Evolutionary conservation across 30 jellyfish, hydroid and myxozoan genomes (phyloP).

Genomic region (Rhopilema esculentum): DNA sequence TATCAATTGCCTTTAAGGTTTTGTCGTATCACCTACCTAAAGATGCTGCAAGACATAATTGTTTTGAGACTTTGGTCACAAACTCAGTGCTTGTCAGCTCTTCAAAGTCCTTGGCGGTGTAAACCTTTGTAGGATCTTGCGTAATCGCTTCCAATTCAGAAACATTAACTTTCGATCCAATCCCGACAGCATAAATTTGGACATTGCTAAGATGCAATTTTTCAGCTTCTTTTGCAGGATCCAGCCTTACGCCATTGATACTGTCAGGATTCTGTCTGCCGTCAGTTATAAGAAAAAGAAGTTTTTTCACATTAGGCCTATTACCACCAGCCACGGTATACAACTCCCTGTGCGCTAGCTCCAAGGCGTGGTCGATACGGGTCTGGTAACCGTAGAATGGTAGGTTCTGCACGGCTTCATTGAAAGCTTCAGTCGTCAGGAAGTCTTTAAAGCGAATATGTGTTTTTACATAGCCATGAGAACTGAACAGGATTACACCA

Average conservation of each 20-base stretch:
- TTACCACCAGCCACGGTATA: conserved; percentile 30
- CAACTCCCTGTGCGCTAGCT: conserved; percentile 47
- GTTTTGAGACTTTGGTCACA: conserved; percentile 48
- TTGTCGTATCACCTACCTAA: conserved; percentile 9
- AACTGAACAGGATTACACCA: conserved; percentile 71
- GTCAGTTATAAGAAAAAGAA: conserved; percentile 68
- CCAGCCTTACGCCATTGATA: conserved; percentile 13
- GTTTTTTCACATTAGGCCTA: conserved; percentile 50
- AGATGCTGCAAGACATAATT: conserved; percentile 20
- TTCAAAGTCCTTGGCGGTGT: conserved; percentile 51
- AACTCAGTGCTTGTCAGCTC: conserved; percentile 47
- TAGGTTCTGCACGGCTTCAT: conserved; percentile 54
- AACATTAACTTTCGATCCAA: conserved; percentile 47
- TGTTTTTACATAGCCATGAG: conserved; percentile 46
- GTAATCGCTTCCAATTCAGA: conserved; percentile 65
- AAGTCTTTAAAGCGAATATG: conserved; percentile 33
- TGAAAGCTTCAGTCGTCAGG: conserved; percentile 4
- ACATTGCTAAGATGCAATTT: conserved; percentile 30
- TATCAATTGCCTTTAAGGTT: too few relatives aligned
- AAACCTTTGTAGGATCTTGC: conserved; percentile 30
- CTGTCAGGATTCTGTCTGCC: conserved; percentile 74
- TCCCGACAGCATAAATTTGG: conserved; percentile 61
- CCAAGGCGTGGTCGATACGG: conserved; percentile 70
- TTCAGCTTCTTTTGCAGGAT: conserved; percentile 48
- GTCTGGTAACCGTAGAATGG: conserved; percentile 71